These are phyloP conservation scores for Martes martes DNA, from an alignment of 2,113 vertebrate genomes.

Conservation along the genomic window DNA sequence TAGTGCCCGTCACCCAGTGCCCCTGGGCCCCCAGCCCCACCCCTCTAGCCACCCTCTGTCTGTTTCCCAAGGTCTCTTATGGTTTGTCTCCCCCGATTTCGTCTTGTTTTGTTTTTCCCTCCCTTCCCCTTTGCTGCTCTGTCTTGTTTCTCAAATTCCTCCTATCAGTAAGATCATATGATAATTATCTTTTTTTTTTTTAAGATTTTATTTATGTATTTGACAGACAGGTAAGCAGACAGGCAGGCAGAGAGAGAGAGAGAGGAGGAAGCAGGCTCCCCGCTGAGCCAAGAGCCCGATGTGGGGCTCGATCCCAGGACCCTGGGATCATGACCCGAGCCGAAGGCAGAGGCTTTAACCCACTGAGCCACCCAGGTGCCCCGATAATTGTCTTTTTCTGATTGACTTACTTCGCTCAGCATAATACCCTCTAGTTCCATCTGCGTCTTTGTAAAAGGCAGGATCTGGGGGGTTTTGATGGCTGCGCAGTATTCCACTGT, in stretches of 20 bases:
- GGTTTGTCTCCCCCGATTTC: not conserved
- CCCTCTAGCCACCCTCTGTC: too few species aligned
- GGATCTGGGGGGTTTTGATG: not conserved
- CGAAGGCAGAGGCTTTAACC: too few species aligned
- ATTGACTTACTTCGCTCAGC: not conserved
- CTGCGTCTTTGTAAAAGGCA: not conserved
- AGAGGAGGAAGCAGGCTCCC: too few species aligned
- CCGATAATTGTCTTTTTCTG: not conserved
- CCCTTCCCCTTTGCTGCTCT: not conserved
- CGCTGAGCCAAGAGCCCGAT: too few species aligned
- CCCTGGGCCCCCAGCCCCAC: too few species aligned
- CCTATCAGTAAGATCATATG: rapidly evolving
- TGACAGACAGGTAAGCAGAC: too few species aligned
- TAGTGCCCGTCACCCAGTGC: too few species aligned
- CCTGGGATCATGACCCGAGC: too few species aligned
- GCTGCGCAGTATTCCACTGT: rapidly evolving
- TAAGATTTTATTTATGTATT: too few species aligned
- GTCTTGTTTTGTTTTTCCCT: not conserved
- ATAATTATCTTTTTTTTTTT: not conserved
- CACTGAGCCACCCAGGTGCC: too few species aligned
- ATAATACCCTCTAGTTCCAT: not conserved
- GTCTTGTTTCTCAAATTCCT: not conserved
- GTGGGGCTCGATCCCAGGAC: too few species aligned
- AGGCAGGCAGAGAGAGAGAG: too few species aligned
- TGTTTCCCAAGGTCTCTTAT: not conserved